Conservation (phyloP, 2,113 vertebrate species). For the Poeciliopsis prolifica region DNA sequence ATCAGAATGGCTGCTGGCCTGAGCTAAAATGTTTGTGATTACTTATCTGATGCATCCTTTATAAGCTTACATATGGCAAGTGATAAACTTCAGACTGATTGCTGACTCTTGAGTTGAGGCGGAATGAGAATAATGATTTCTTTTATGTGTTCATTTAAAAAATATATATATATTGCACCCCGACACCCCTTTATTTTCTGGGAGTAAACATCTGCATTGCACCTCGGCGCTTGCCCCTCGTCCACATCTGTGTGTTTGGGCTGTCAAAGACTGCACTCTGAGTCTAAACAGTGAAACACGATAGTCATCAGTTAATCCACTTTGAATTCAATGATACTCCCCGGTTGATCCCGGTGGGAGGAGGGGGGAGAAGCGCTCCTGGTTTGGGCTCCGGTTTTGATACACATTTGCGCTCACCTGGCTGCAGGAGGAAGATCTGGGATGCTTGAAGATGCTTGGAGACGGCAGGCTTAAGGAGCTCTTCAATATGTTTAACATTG, state of each 20-base stretch:
- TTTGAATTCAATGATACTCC: conserved; percentile 74
- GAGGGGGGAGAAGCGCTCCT: conserved; percentile 51
- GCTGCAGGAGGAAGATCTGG: conserved; percentile 2
- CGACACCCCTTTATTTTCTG: conserved; percentile 5
- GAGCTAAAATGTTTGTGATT: conserved; percentile 22
- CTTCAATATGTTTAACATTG: not conserved
- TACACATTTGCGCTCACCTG: conserved; percentile 58
- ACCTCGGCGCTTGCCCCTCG: conserved; percentile 48
- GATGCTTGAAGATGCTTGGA: not conserved
- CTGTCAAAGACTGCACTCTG: conserved; percentile 45
- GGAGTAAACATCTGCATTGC: conserved; percentile 76
- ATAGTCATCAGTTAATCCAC: conserved; percentile 76
- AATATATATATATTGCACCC: not conserved
- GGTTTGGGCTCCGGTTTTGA: conserved; percentile 51
- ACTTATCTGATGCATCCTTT: conserved; percentile 5
- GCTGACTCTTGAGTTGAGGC: conserved; percentile 1
- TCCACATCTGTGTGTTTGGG: conserved; percentile 63
- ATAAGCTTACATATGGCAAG: conserved; percentile 22
- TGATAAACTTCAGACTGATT: conserved; percentile 24
- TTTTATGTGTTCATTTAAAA: not conserved
- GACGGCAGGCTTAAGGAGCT: not conserved
- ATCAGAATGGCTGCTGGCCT: not conserved
- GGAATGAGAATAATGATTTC: not conserved
- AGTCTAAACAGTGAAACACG: conserved; percentile 68
- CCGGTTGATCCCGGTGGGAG: conserved; percentile 63